Evolutionary conservation across 2,888 invertebrate genomes (phyloP).

Genomic region (Trilocha varians): DNA sequence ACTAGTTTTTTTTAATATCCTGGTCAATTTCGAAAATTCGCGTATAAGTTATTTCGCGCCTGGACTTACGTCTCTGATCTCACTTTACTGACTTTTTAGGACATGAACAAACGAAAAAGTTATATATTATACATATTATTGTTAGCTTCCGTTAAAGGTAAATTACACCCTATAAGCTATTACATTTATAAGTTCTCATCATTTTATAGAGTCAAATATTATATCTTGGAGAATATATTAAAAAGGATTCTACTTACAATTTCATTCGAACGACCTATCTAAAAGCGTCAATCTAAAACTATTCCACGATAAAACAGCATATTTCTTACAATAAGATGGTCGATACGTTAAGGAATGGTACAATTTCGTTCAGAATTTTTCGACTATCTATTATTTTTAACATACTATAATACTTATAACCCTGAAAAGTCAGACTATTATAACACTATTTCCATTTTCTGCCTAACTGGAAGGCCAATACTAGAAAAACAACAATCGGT

Average conservation of each 20-base stretch:
- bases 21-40: too few relatives aligned
- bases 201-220: too few relatives aligned
- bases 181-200: too few relatives aligned
- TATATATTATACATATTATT: too few relatives aligned
- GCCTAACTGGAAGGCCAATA: not conserved
- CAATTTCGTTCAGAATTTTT: slow-evolving; percentile 2
- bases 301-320: not conserved
- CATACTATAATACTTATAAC: slow-evolving; percentile 34
- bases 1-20: too few relatives aligned
- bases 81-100: too few relatives aligned
- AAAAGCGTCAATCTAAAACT: not conserved
- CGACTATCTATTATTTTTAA: slow-evolving; percentile 18
- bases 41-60: too few relatives aligned
- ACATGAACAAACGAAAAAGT: too few relatives aligned
- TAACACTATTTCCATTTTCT: slow-evolving; percentile 22
- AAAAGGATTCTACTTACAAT: not conserved
- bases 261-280: slow-evolving; percentile 1
- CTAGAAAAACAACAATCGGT: not conserved
- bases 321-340: not conserved
- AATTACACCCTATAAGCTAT: too few relatives aligned
- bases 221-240: too few relatives aligned
- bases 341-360: not conserved
- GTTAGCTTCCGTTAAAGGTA: too few relatives aligned
- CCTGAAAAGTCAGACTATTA: slow-evolving; percentile 50
- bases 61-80: too few relatives aligned